A percentile compares a stretch with the other conserved stretches of the same genome.
These are phyloP conservation scores for Eubucco bourcierii DNA, from an alignment of 2,113 vertebrate species.

Conservation along the genomic window DNA sequence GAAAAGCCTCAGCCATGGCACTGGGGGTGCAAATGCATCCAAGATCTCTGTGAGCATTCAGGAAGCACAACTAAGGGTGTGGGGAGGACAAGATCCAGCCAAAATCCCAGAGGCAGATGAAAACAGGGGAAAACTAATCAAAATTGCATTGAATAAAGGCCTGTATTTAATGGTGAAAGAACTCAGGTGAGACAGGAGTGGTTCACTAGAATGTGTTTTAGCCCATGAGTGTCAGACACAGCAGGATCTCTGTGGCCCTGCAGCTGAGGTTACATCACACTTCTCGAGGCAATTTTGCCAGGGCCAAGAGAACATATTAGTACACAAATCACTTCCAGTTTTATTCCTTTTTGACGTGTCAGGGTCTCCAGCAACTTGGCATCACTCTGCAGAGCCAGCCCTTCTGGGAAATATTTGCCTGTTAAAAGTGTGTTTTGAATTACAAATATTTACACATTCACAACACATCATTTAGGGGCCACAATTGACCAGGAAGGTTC, in stretches of 20 bases:
- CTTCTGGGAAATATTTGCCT: background rate
- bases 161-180: background rate
- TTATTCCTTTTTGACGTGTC: slow-evolving; percentile 34
- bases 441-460: background rate
- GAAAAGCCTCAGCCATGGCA: background rate
- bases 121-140: background rate
- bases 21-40: accelerated
- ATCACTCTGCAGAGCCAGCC: background rate
- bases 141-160: background rate
- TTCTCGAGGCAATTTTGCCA: background rate
- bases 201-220: background rate
- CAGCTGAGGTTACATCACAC: background rate
- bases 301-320: background rate
- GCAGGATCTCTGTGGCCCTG: background rate
- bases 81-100: background rate
- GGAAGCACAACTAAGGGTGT: background rate
- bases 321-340: slow-evolving; percentile 36
- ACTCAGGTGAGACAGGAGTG: background rate
- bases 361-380: slow-evolving; percentile 35
- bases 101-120: background rate
- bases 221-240: background rate
- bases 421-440: background rate
- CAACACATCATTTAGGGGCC: background rate
- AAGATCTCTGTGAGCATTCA: background rate
- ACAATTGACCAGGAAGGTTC: background rate